phyloP scores from a whole-genome alignment of 2,113 vertebrate species.

The Calidris pugnax region DNA sequence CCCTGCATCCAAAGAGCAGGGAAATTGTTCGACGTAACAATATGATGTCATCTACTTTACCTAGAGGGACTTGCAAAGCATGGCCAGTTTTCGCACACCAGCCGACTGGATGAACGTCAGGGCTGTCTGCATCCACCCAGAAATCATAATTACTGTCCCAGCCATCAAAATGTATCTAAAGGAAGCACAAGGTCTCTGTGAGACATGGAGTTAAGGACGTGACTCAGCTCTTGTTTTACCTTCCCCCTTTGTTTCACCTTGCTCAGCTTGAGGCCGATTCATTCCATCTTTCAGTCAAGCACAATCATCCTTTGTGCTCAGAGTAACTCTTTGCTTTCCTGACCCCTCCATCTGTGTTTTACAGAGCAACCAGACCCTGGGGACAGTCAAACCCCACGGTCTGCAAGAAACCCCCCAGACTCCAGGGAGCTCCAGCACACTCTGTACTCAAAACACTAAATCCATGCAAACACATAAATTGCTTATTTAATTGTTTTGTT shows the following conservation, averaged over 20 bases:
- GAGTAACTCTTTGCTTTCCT: background rate
- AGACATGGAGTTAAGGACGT: background rate
- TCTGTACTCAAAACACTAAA: background rate
- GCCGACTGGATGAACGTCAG: constrained; percentile 87
- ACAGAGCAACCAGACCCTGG: background rate
- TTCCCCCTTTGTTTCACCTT: background rate
- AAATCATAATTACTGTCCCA: constrained; percentile 87
- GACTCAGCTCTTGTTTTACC: constrained; percentile 26
- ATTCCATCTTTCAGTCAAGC: background rate
- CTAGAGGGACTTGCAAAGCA: constrained; percentile 81
- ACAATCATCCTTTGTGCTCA: background rate
- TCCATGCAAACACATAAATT: background rate
- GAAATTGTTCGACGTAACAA: fast-evolving
- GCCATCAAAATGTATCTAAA: constrained; percentile 89
- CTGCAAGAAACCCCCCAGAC: background rate
- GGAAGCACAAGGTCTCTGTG: background rate
- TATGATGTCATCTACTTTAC: constrained; percentile 46
- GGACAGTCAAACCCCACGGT: background rate
- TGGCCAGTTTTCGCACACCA: constrained; percentile 93
- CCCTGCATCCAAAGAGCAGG: background rate
- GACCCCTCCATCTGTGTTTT: background rate
- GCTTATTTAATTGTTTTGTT: background rate
- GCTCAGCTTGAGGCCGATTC: background rate
- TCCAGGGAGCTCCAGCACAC: background rate
- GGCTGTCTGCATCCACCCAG: constrained; percentile 87